Evolutionary conservation across 2,113 vertebrate species (phyloP).

Genomic region (Gobius niger): DNA sequence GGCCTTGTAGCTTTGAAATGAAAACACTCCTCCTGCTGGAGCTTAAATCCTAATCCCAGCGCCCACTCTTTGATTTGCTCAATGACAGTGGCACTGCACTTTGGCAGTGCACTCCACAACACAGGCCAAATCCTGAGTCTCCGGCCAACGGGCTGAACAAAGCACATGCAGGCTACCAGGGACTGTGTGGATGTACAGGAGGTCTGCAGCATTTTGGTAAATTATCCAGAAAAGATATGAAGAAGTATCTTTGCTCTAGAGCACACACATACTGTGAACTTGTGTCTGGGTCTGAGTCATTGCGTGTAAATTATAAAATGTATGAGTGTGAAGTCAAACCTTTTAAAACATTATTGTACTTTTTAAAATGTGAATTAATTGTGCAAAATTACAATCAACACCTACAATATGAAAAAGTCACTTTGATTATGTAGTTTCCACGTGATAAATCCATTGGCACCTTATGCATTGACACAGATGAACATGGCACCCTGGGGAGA

Average conservation of each 20-base stretch:
- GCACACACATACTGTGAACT: no score
- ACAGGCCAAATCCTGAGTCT: constrained; percentile 1
- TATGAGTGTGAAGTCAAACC: no score
- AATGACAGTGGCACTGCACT: neutral
- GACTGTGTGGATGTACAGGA: constrained; percentile 2
- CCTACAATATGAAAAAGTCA: neutral
- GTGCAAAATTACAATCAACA: neutral
- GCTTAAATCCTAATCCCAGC: constrained; percentile 10
- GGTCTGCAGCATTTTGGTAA: neutral
- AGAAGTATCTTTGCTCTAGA: no score
- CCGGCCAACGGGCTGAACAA: neutral
- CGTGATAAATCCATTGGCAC: neutral
- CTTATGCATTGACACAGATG: neutral
- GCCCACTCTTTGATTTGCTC: constrained; percentile 12
- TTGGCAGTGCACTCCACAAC: constrained; percentile 9
- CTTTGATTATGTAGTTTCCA: neutral
- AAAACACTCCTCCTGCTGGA: neutral
- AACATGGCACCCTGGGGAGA: neutral
- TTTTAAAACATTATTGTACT: no score
- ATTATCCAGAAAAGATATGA: neutral
- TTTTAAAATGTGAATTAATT: neutral
- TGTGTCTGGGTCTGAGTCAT: no score
- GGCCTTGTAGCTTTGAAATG: neutral
- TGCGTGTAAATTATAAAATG: no score
- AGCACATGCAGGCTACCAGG: constrained; percentile 4